A percentile compares a stretch with the other conserved stretches of the same genome.
Evolutionary conservation across 2,888 invertebrate genomes (phyloP).

Genomic region (Eurytoma adleriae): DNA sequence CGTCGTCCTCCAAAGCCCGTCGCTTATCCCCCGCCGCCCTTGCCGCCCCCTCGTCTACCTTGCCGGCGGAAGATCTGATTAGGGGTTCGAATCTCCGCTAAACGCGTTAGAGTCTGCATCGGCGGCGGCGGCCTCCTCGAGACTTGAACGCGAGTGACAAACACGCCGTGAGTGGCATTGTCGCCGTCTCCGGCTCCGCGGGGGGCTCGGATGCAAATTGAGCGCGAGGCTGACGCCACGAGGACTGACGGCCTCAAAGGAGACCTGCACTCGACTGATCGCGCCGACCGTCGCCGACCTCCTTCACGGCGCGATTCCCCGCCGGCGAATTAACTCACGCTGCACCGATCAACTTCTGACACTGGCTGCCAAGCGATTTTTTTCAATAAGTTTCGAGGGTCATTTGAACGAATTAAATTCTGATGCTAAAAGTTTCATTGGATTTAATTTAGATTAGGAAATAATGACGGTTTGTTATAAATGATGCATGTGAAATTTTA

Average conservation of each 20-base stretch:
- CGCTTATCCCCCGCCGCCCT: slow-evolving; percentile 56
- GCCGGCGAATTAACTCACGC: too few species aligned
- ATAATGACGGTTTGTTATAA: too few species aligned
- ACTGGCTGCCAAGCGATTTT: too few species aligned
- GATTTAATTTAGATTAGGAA: too few species aligned
- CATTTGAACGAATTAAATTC: too few species aligned
- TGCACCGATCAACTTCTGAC: too few species aligned
- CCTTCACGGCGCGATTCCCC: too few species aligned
- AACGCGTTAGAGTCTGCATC: slow-evolving; percentile 72
- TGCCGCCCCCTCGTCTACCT: slow-evolving; percentile 59
- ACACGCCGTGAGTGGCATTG: slow-evolving; percentile 35
- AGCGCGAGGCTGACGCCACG: slow-evolving; percentile 63
- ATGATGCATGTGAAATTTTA: too few species aligned
- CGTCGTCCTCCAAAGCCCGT: slow-evolving; percentile 60
- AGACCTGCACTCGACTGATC: too few species aligned
- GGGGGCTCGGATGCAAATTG: slow-evolving; percentile 72
- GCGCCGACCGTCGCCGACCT: too few species aligned
- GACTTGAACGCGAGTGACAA: slow-evolving; percentile 47
- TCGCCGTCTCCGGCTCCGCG: slow-evolving; percentile 55
- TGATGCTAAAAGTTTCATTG: too few species aligned
- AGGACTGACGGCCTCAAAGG: slow-evolving; percentile 51
- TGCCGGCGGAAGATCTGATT: slow-evolving; percentile 73
- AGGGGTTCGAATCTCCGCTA: slow-evolving; percentile 74
- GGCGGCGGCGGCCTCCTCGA: slow-evolving; percentile 52
- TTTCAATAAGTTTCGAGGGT: too few species aligned